Conservation (phyloP, 2,797 vertebrate genomes). For the Holocentrus rufus region DNA sequence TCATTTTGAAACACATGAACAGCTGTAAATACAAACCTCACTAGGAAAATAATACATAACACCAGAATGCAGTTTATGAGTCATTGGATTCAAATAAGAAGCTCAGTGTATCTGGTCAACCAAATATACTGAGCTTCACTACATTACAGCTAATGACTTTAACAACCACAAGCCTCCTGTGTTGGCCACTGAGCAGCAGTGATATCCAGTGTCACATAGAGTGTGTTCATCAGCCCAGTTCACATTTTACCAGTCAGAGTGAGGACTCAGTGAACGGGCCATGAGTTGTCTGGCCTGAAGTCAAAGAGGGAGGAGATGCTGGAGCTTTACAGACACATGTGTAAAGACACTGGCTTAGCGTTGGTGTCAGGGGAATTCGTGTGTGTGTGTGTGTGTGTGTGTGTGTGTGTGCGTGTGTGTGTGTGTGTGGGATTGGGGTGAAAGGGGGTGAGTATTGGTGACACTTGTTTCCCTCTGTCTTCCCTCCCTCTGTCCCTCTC, state of each 20-base stretch:
- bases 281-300: not conserved
- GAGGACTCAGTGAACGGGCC: not conserved
- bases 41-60: no score
- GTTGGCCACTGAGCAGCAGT: not conserved
- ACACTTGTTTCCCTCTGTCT: slow-evolving; percentile 43
- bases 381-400: slow-evolving; percentile 22
- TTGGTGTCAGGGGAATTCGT: slow-evolving; percentile 45
- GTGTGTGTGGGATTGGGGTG: slow-evolving; percentile 22
- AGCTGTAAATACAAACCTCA: no score
- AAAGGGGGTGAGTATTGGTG: slow-evolving; percentile 32
- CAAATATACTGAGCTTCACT: no score
- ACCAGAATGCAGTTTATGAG: no score
- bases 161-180: no score
- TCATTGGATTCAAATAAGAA: no score
- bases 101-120: no score
- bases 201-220: not conserved
- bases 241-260: not conserved
- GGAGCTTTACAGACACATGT: slow-evolving; percentile 23
- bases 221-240: not conserved
- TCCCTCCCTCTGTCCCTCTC: not conserved
- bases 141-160: no score
- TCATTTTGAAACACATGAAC: no score
- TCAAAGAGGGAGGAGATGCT: not conserved
- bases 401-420: slow-evolving; percentile 19
- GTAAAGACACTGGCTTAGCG: slow-evolving; percentile 42